These are phyloP conservation scores for Lamprologus ornatipinnis DNA, from an alignment of 2,113 vertebrate species.

Conservation along the genomic window DNA sequence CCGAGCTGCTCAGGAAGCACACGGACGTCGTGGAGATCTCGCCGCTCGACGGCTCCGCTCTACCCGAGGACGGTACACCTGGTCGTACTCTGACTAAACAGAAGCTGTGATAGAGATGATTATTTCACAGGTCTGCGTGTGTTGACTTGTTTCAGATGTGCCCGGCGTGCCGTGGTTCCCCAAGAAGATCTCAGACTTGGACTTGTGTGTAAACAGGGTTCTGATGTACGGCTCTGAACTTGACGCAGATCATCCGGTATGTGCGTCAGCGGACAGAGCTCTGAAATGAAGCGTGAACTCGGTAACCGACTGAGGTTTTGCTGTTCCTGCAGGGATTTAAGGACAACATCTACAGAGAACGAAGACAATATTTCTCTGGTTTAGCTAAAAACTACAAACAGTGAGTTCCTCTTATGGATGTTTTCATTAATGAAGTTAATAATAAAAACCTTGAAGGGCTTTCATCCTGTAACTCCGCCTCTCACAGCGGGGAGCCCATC, in stretches of 20 bases:
- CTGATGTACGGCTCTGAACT: background rate
- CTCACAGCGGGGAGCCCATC: background rate
- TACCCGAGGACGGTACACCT: background rate
- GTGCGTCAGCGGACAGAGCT: background rate
- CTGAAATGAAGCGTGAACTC: background rate
- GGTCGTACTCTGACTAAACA: background rate
- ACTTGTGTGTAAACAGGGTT: background rate
- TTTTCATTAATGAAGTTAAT: background rate
- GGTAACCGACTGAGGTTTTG: background rate
- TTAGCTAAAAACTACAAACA: background rate
- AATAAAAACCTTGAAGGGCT: background rate
- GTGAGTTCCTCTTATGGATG: background rate
- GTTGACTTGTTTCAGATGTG: background rate
- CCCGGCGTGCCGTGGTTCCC: background rate
- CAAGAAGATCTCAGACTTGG: slow-evolving; percentile 5
- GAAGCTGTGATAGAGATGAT: background rate
- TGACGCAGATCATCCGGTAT: background rate
- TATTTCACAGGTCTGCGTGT: background rate
- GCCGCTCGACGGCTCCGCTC: background rate
- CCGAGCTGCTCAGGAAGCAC: background rate
- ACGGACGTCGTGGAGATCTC: background rate
- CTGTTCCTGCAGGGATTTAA: background rate
- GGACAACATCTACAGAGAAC: background rate
- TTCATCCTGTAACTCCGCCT: background rate
- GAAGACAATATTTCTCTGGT: background rate